phyloP scores from a whole-genome alignment of 2,113 vertebrate species.

The Trichomycterus rosablanca region DNA sequence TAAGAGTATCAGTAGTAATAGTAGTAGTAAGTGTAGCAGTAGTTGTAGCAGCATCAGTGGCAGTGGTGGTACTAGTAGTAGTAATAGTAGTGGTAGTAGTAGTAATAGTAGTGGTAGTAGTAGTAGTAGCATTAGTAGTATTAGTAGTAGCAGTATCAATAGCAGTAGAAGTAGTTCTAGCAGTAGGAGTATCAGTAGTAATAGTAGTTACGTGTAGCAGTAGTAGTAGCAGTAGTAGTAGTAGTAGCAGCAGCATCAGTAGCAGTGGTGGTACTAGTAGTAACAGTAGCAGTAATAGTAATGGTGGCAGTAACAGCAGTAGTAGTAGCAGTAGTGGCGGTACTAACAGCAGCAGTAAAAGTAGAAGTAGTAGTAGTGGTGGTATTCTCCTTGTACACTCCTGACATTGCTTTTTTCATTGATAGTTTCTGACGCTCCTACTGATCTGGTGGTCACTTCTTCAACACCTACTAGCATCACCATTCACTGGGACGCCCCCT shows the following conservation, averaged over 20 bases:
- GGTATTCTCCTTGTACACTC: too few species aligned
- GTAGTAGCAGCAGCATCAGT: too few species aligned
- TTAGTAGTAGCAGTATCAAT: neutral
- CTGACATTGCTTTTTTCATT: neutral
- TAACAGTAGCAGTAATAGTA: too few species aligned
- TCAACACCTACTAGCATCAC: slow-evolving; percentile 79
- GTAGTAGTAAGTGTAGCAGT: too few species aligned
- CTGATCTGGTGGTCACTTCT: slow-evolving; percentile 80
- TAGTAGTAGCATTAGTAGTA: neutral
- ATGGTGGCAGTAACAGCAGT: too few species aligned
- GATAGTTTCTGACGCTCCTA: slow-evolving; percentile 88
- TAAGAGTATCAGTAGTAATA: too few species aligned
- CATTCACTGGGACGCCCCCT: slow-evolving; percentile 87
- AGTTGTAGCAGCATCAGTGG: neutral
- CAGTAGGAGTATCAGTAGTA: neutral
- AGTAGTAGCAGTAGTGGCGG: too few species aligned
- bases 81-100: neutral
- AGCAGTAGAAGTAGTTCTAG: neutral
- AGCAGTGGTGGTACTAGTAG: too few species aligned
- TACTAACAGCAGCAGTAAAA: too few species aligned
- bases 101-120: neutral
- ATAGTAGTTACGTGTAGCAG: neutral
- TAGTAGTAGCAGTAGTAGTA: too few species aligned
- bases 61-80: neutral
- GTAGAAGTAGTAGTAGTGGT: too few species aligned